Conservation (phyloP, 2,888 invertebrate species). For the Chymomyza procnemis region DNA sequence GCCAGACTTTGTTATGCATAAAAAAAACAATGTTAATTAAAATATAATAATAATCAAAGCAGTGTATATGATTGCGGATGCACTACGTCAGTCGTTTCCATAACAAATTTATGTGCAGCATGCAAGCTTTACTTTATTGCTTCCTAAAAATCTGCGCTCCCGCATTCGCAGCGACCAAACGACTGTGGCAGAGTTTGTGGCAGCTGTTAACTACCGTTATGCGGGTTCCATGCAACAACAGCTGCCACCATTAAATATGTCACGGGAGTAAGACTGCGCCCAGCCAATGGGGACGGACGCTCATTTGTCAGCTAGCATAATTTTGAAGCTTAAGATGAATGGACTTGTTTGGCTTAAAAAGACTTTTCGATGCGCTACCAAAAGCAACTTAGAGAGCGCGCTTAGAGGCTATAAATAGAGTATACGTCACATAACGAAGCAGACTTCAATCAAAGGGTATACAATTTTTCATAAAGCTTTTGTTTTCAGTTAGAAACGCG, state of each 20-base stretch:
- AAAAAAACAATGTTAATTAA: slow-evolving; percentile 37
- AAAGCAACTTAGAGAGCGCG: too few relatives aligned
- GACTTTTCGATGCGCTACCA: not conserved
- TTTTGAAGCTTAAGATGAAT: not conserved
- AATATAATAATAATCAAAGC: slow-evolving; percentile 17
- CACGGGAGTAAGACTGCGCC: not conserved
- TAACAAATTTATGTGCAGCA: not conserved
- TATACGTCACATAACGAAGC: too few relatives aligned
- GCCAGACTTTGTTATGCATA: slow-evolving; percentile 42
- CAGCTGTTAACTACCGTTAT: not conserved
- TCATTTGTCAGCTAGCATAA: not conserved
- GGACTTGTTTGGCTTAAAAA: not conserved
- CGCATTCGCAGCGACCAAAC: not conserved
- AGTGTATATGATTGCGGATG: slow-evolving; percentile 28
- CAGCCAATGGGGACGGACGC: not conserved
- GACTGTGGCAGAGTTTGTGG: not conserved
- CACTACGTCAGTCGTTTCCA: not conserved
- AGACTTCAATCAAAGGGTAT: too few relatives aligned
- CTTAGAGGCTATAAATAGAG: too few relatives aligned
- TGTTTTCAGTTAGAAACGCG: too few relatives aligned
- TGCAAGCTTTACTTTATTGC: slow-evolving; percentile 10
- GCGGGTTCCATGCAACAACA: not conserved
- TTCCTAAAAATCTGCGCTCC: slow-evolving; percentile 20
- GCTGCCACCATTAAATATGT: not conserved
- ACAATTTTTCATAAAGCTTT: too few relatives aligned